Conservation (phyloP, 2,797 vertebrate genomes). For the Melanotaenia pygmaea region DNA sequence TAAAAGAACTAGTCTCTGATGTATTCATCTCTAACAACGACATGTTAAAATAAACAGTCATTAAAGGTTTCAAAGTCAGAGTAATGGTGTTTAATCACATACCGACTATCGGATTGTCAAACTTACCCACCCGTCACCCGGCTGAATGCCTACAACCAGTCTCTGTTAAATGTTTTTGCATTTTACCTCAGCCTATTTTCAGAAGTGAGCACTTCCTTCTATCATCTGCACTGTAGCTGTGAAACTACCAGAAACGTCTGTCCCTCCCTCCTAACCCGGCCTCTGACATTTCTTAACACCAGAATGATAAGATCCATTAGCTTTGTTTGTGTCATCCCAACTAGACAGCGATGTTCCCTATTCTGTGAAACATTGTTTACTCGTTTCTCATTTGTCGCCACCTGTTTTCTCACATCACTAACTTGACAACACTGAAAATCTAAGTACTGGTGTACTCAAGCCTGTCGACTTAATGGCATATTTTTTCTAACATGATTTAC, state of each 20-base stretch:
- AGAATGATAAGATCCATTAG: slow-evolving; percentile 16
- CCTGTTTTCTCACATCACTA: slow-evolving; percentile 51
- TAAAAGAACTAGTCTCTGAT: background rate
- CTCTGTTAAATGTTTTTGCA: slow-evolving; percentile 48
- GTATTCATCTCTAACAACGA: slow-evolving; percentile 2
- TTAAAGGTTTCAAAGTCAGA: background rate
- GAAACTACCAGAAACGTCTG: slow-evolving; percentile 50
- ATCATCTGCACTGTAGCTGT: slow-evolving; percentile 62
- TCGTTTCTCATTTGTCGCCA: slow-evolving; percentile 53
- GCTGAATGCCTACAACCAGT: slow-evolving; percentile 28
- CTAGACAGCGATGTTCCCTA: slow-evolving; percentile 54
- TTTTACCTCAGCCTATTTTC: slow-evolving; percentile 73
- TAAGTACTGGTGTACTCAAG: background rate
- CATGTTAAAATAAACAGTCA: slow-evolving; percentile 5
- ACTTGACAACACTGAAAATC: slow-evolving; percentile 9
- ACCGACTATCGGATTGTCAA: slow-evolving; percentile 15
- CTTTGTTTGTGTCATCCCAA: slow-evolving; percentile 34
- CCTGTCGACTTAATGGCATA: background rate
- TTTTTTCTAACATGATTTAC: slow-evolving; percentile 1
- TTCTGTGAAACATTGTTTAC: slow-evolving; percentile 61
- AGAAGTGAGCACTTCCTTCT: slow-evolving; percentile 80
- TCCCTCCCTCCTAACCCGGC: slow-evolving; percentile 34
- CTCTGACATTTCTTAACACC: slow-evolving; percentile 47
- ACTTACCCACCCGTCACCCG: slow-evolving; percentile 47
- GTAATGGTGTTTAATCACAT: background rate